Evolutionary conservation across 1,140 invertebrate species (phyloP).

Genomic region (Ctenoplectra terminalis): DNA sequence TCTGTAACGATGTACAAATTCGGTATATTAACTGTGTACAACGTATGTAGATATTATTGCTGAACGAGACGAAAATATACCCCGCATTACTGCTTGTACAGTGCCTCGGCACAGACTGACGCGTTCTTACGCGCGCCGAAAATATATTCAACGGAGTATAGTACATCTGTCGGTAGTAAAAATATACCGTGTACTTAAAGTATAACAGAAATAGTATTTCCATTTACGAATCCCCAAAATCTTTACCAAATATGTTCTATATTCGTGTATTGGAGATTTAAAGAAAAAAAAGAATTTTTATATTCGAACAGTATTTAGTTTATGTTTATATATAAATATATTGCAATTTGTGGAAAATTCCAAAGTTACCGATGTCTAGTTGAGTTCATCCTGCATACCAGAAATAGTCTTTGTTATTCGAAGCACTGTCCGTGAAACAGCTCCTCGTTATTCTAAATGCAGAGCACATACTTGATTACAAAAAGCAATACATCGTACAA

Average conservation of each 20-base stretch:
- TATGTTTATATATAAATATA: neutral
- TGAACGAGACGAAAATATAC: neutral
- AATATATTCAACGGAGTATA: neutral
- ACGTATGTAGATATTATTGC: neutral
- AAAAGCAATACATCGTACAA: neutral
- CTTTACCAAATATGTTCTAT: too few species aligned
- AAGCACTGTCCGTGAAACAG: conserved; percentile 10
- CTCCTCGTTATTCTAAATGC: conserved; percentile 4
- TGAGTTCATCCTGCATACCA: neutral
- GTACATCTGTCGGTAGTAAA: neutral
- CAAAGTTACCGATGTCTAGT: neutral
- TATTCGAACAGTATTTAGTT: too few species aligned
- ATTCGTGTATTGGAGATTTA: too few species aligned
- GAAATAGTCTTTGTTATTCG: conserved; percentile 37
- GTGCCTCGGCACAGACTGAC: neutral
- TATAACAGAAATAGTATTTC: neutral
- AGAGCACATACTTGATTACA: neutral
- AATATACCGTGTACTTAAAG: neutral
- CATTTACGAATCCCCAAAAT: neutral
- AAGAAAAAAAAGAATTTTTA: too few species aligned
- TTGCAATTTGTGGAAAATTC: neutral
- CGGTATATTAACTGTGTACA: neutral
- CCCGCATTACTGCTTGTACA: neutral
- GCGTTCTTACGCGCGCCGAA: neutral
- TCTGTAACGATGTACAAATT: neutral